phyloP scores from a whole-genome alignment of 2,888 invertebrate species.

The Trichogramma dendrolimi region DNA sequence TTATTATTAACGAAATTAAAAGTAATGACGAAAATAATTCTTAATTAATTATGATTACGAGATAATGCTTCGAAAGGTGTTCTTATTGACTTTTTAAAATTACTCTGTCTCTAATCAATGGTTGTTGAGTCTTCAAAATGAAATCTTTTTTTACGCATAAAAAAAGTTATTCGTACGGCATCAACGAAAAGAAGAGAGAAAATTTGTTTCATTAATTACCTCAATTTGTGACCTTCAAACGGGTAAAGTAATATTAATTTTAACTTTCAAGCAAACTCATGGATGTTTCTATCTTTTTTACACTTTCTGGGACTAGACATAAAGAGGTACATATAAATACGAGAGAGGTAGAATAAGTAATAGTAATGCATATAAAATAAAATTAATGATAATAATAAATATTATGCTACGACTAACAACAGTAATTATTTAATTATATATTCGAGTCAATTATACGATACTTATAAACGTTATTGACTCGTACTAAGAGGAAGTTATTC shows the following conservation, averaged over 20 bases:
- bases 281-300: slow-evolving; percentile 29
- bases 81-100: background rate
- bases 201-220: slow-evolving; percentile 8
- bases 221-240: background rate
- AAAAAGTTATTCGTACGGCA: slow-evolving; percentile 6
- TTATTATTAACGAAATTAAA: no score
- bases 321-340: slow-evolving; percentile 50
- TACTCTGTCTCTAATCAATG: background rate
- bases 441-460: slow-evolving; percentile 6
- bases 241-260: slow-evolving; percentile 3
- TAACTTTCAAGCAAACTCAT: slow-evolving; percentile 2
- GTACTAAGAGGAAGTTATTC: no score
- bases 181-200: slow-evolving; percentile 23
- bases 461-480: no score
- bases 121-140: background rate
- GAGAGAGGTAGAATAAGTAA: slow-evolving; percentile 38
- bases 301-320: slow-evolving; percentile 47
- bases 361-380: slow-evolving; percentile 26
- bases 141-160: background rate
- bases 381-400: slow-evolving; percentile 11
- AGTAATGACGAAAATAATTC: background rate
- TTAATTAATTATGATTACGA: no score
- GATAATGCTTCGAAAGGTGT: no score
- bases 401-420: slow-evolving; percentile 18
- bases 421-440: slow-evolving; percentile 21